These are phyloP conservation scores for Pyrrhosoma nymphula DNA, from an alignment of 2,888 invertebrate species.

Conservation along the genomic window DNA sequence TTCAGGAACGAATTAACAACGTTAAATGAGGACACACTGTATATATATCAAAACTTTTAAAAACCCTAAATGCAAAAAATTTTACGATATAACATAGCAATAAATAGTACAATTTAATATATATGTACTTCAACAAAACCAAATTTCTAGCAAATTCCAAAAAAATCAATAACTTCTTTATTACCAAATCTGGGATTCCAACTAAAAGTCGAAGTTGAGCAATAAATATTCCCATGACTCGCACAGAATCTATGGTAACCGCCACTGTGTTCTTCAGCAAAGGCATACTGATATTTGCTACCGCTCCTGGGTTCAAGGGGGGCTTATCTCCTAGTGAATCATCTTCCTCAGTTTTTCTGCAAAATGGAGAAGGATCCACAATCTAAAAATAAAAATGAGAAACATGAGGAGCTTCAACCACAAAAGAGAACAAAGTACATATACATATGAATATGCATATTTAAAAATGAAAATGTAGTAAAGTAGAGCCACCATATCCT, in stretches of 20 bases:
- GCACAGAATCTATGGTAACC: conserved; percentile 79
- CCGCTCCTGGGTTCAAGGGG: background rate
- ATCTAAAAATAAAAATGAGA: background rate
- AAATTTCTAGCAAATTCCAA: background rate
- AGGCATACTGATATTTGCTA: background rate
- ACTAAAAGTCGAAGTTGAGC: conserved; percentile 87
- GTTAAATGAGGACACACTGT: too few species aligned
- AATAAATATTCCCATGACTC: conserved; percentile 88
- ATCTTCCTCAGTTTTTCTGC: background rate
- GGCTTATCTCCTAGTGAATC: background rate
- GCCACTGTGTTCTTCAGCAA: conserved; percentile 65
- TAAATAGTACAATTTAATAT: too few species aligned
- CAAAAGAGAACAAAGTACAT: too few species aligned
- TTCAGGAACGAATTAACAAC: too few species aligned
- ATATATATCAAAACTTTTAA: too few species aligned
- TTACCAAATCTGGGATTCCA: conserved; percentile 84
- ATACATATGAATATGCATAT: background rate
- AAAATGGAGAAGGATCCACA: conserved; percentile 66
- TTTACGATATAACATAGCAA: too few species aligned
- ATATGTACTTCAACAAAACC: background rate
- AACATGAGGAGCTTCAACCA: background rate
- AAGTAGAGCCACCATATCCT: too few species aligned
- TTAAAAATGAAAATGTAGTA: too few species aligned
- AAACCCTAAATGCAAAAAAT: too few species aligned
- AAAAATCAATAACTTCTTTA: background rate